phyloP scores from a whole-genome alignment of 2,797 vertebrate genomes.

The Moxostoma hubbsi region DNA sequence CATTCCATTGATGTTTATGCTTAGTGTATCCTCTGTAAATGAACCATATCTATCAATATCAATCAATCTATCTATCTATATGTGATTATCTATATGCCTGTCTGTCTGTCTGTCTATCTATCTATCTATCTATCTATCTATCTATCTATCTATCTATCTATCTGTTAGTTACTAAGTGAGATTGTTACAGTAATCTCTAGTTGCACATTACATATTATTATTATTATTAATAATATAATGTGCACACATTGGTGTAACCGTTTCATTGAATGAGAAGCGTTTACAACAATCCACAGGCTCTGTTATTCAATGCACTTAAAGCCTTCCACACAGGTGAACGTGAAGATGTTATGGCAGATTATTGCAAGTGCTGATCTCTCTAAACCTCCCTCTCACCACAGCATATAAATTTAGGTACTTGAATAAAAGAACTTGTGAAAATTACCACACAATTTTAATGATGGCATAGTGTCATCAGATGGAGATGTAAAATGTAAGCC shows the following conservation, averaged over 20 bases:
- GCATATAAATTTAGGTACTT: constrained; percentile 24
- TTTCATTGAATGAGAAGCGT: not conserved
- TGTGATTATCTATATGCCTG: no score
- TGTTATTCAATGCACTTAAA: not conserved
- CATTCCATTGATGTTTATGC: no score
- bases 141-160: no score
- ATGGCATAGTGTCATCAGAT: not conserved
- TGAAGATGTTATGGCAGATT: constrained; percentile 30
- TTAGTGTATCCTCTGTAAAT: no score
- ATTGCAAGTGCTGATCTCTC: constrained; percentile 41
- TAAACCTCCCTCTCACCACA: constrained; percentile 23
- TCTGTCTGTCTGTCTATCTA: no score
- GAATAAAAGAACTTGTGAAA: constrained; percentile 21
- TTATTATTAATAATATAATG: not conserved
- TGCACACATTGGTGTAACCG: not conserved
- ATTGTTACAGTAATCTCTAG: no score
- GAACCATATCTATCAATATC: no score
- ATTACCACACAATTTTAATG: constrained; percentile 1
- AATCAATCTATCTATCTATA: no score
- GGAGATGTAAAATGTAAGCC: constrained; percentile 12
- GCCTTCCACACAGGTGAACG: not conserved
- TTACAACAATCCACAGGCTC: not conserved
- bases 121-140: no score
- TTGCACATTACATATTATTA: not conserved
- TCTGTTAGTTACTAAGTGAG: no score